Evolutionary conservation across 2,113 vertebrate genomes (phyloP).

Genomic region (Syngnathus typhle): DNA sequence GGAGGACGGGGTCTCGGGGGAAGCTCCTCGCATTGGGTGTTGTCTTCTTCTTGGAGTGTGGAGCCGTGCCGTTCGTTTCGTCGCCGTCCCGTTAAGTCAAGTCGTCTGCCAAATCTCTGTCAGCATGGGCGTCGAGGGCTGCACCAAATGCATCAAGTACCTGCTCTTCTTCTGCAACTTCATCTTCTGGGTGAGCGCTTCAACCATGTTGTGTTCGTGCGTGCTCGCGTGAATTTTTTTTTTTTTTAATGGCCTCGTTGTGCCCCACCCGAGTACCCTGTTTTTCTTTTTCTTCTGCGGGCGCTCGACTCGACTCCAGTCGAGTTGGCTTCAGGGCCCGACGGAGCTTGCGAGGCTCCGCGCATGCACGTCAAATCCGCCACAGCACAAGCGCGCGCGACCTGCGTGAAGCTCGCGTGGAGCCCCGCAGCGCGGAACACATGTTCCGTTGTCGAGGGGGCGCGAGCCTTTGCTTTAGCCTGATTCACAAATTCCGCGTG

Average conservation of each 20-base stretch:
- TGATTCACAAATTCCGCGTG: no score
- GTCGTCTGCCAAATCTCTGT: background rate
- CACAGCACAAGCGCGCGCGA: no score
- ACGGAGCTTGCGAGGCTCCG: background rate
- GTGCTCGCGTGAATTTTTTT: background rate
- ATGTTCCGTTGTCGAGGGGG: background rate
- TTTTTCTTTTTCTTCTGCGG: background rate
- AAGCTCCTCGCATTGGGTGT: conserved; percentile 52
- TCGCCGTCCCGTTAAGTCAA: background rate
- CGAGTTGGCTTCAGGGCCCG: no score
- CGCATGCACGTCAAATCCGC: background rate
- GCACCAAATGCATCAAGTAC: conserved; percentile 95
- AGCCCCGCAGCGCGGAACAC: background rate
- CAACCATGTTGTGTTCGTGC: no score
- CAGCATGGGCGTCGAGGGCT: conserved; percentile 89
- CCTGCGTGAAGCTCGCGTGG: no score
- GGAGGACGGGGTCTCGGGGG: background rate
- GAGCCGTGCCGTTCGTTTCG: background rate
- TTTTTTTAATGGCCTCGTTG: background rate
- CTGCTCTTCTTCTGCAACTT: conserved; percentile 94
- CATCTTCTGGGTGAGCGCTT: conserved; percentile 87
- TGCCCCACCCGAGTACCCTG: background rate
- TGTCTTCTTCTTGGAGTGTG: conserved; percentile 35
- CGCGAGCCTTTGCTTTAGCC: no score
- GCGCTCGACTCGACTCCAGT: background rate